These are phyloP conservation scores for Actinia equina DNA, from an alignment of 64 coral and sea anemone species.

Conservation along the genomic window DNA sequence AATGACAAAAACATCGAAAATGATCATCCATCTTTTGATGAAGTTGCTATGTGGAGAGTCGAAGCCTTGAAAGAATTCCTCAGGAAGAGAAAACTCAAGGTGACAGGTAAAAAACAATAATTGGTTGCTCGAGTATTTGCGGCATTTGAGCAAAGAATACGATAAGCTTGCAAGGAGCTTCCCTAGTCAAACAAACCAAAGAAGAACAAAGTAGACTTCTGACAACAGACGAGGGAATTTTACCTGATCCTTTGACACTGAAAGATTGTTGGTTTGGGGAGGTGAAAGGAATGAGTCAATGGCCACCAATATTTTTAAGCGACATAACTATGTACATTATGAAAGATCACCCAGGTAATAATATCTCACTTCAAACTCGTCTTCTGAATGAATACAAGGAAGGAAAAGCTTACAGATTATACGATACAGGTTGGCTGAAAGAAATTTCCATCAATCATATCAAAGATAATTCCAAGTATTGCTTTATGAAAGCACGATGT, in stretches of 20 bases:
- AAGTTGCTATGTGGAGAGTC: no score
- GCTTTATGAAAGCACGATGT: constrained; percentile 48
- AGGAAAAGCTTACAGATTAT: constrained; percentile 61
- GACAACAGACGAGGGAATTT: not conserved
- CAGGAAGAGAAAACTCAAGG: no score
- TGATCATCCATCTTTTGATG: no score
- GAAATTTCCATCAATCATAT: constrained; percentile 26
- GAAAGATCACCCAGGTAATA: constrained; percentile 62
- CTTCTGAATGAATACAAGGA: constrained; percentile 72
- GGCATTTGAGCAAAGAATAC: constrained; percentile 41
- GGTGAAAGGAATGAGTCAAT: constrained; percentile 31
- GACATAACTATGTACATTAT: constrained; percentile 60
- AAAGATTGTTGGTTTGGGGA: constrained; percentile 39
- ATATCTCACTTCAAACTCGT: constrained; percentile 52
- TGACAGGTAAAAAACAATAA: not conserved
- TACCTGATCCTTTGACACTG: constrained; percentile 44
- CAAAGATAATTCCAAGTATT: constrained; percentile 14
- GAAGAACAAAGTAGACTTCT: constrained; percentile 29
- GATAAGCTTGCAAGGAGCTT: constrained; percentile 3
- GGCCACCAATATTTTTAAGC: constrained; percentile 56
- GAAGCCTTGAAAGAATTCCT: no score
- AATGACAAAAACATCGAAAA: not conserved
- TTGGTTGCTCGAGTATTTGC: constrained; percentile 55
- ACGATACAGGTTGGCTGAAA: constrained; percentile 50
- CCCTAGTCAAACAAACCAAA: not conserved